Conservation (phyloP, 2,797 vertebrate species). For the Fundulus diaphanus region DNA sequence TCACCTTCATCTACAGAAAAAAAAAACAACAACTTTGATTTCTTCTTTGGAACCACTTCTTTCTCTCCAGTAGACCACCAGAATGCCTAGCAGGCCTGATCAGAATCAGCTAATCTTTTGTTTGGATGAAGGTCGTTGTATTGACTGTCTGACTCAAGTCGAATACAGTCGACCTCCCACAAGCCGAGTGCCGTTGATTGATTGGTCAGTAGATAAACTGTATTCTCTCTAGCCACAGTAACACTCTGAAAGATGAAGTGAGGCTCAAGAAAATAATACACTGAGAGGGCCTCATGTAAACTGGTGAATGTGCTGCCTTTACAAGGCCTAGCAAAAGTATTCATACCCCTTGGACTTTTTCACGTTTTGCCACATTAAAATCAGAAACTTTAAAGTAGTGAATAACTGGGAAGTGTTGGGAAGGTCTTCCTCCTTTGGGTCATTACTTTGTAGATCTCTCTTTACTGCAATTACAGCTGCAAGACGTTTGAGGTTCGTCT, state of each 20-base stretch:
- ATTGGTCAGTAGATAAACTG: conserved; percentile 52
- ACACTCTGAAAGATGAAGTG: conserved; percentile 16
- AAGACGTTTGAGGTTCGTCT: too few species aligned
- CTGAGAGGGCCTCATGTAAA: background rate
- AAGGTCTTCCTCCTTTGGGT: background rate
- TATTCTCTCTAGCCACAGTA: conserved; percentile 28
- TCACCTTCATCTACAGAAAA: background rate
- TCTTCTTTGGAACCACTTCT: conserved; percentile 2
- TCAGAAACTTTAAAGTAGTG: background rate
- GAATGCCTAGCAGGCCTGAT: conserved; percentile 26
- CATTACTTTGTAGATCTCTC: background rate
- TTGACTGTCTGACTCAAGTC: conserved; percentile 51
- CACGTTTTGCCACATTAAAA: background rate
- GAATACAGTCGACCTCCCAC: conserved; percentile 40
- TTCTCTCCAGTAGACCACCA: conserved; percentile 1
- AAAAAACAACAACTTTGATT: background rate
- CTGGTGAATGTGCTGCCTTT: background rate
- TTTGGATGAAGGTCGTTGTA: conserved; percentile 67
- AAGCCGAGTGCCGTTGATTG: conserved; percentile 56
- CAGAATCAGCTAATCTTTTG: conserved; percentile 52
- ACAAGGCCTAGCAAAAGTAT: background rate
- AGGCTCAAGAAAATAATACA: conserved; percentile 5
- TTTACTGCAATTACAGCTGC: background rate
- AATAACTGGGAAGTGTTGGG: background rate
- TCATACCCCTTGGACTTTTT: background rate